A percentile compares a stretch with the other conserved stretches of the same genome.
Evolutionary conservation across 37 sponge, comb jelly and placozoan species (phyloP).

Genomic region (Petrosia ficiformis): DNA sequence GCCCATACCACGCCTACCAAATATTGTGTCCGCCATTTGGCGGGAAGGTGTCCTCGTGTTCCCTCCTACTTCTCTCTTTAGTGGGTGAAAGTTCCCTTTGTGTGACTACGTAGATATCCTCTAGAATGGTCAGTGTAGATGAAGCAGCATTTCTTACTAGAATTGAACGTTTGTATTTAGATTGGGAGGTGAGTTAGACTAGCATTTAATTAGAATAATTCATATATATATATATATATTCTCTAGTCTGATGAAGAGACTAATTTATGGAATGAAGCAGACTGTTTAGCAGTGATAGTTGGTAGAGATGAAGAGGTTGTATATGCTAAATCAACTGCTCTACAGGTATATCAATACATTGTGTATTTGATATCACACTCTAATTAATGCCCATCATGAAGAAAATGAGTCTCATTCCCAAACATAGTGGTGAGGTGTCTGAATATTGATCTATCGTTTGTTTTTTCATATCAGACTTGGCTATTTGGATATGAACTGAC

Average conservation of each 20-base stretch:
- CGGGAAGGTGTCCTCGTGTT: too few relatives aligned
- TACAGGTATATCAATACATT: conserved; percentile 71
- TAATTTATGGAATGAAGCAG: conserved; percentile 62
- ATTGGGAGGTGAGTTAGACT: conserved; percentile 71
- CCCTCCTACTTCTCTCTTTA: too few relatives aligned
- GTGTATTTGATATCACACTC: too few relatives aligned
- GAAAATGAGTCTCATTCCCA: too few relatives aligned
- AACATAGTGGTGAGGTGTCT: too few relatives aligned
- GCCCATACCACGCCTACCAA: too few relatives aligned
- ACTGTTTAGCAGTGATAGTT: conserved; percentile 68
- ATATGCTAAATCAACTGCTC: conserved; percentile 85
- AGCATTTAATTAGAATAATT: background rate
- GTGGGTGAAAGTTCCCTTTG: too few relatives aligned
- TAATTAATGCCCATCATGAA: too few relatives aligned
- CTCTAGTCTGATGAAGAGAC: conserved; percentile 37
- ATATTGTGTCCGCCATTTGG: too few relatives aligned
- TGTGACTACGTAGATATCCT: too few relatives aligned
- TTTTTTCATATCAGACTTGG: conserved; percentile 64
- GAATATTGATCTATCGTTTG: too few relatives aligned
- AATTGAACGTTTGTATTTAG: conserved; percentile 63
- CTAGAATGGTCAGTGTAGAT: conserved; percentile 79
- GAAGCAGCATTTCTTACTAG: conserved; percentile 55
- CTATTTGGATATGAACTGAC: conserved; percentile 95
- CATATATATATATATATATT: background rate
- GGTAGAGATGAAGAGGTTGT: conserved; percentile 86